A percentile compares a stretch with the other conserved stretches of the same genome.
phyloP scores from a whole-genome alignment of 2,888 invertebrate species.

The Platycheirus albimanus region DNA sequence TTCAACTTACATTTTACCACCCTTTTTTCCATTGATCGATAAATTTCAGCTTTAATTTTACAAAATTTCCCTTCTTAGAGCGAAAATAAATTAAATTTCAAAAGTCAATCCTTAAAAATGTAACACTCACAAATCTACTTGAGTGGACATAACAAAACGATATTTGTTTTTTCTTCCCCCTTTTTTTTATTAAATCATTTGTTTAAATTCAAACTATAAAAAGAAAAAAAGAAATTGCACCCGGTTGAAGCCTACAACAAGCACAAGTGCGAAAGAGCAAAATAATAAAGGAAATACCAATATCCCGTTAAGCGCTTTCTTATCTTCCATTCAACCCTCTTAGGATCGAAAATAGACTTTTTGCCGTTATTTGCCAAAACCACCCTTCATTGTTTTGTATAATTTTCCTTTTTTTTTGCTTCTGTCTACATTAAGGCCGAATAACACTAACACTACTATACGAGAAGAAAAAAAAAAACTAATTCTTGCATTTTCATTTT shows the following conservation, averaged over 20 bases:
- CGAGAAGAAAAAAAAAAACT: conserved; percentile 16
- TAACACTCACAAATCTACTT: conserved; percentile 29
- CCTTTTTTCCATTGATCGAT: background rate
- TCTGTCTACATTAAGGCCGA: conserved; percentile 23
- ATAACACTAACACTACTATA: conserved; percentile 20
- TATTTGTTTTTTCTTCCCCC: background rate
- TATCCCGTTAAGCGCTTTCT: conserved; percentile 66
- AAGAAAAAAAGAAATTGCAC: conserved; percentile 9
- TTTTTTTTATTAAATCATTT: conserved; percentile 33
- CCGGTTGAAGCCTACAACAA: background rate
- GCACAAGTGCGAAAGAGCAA: conserved; percentile 32
- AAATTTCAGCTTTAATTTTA: conserved; percentile 31
- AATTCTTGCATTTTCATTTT: conserved; percentile 66
- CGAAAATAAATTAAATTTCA: conserved; percentile 51
- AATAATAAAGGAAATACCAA: conserved; percentile 64
- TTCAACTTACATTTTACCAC: background rate
- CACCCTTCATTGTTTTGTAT: conserved; percentile 28
- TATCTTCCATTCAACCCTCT: conserved; percentile 66
- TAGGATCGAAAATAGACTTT: conserved; percentile 58
- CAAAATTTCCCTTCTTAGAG: too few relatives aligned
- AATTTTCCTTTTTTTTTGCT: too few relatives aligned
- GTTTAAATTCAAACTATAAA: conserved; percentile 30
- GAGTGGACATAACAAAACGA: background rate
- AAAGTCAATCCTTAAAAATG: conserved; percentile 43
- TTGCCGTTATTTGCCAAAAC: conserved; percentile 61